phyloP scores from a whole-genome alignment of 2,113 vertebrate species.

The Pygathrix nemaeus region DNA sequence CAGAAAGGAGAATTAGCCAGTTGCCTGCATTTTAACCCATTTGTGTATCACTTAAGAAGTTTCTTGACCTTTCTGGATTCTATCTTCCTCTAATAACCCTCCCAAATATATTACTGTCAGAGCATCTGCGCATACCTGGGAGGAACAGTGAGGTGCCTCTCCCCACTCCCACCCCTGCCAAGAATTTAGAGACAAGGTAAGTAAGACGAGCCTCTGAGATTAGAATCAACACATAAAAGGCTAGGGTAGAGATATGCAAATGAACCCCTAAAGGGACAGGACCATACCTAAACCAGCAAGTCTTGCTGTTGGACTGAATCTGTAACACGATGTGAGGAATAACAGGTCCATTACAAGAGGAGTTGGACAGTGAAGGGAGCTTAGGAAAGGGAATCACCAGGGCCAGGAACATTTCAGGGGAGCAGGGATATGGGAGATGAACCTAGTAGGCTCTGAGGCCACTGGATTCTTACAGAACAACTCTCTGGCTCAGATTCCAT shows the following conservation, averaged over 20 bases:
- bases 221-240: background rate
- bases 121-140: background rate
- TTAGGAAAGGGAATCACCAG: background rate
- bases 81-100: background rate
- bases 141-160: background rate
- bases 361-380: background rate
- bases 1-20: background rate
- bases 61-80: background rate
- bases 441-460: background rate
- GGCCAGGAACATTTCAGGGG: background rate
- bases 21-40: background rate
- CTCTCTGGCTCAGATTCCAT: background rate
- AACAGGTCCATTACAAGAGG: background rate
- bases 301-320: background rate
- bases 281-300: background rate
- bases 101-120: background rate
- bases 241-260: background rate
- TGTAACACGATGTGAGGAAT: background rate
- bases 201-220: background rate
- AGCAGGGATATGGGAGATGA: background rate
- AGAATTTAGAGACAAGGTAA: conserved; percentile 1
- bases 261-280: background rate
- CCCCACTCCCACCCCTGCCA: background rate
- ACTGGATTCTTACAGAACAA: background rate
- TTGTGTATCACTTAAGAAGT: background rate